Base-by-base conservation (phyloP, 2,888 invertebrate species). In the Ethmia dodecea region DNA sequence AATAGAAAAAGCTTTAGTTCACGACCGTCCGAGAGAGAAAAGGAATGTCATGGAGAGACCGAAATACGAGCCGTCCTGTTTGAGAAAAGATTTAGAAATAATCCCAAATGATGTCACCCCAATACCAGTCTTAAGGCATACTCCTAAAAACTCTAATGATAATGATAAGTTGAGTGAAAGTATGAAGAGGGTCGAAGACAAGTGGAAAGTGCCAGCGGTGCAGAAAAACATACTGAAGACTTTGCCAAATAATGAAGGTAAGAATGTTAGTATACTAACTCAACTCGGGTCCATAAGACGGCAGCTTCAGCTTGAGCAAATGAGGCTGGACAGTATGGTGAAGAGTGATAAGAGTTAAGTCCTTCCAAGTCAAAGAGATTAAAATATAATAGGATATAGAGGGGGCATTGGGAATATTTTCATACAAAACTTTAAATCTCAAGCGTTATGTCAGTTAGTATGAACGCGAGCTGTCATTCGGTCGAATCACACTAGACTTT, bases 251-350 rank as follows among this genome's bases (percentile, higher is more conserved):
- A 75, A 74, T 2, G 83, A 87, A 28, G 88, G 88, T 9, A 83
- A 80, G 42, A 81, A 73, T 49, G 78, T 89, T 34, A 84, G 64
- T 47, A 90, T 92, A 38, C 53, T 92, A 42, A 92, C 92, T 0
- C 92, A 92, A 57, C 64, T 92, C 22, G 92, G 92, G 1, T 91
- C 92, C 9, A 91, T 92, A 37, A 66, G 91, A 25, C 79, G 90
- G 49, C 92, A 92, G 50, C 54, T 92, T 50, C 92, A 92, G 47
- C 73, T 90, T 27, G 91, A 92, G 38, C 90, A 91, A 58, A 58
- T 92, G 38, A 87, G 88, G 47, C 67, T 90, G 45, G 89, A 91
- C 64, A 80, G 77, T 52, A 67, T 74, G 72, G 22, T 62, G 26
- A 43, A 52, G 1, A 73, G 68, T 38, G 58, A 60, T 12, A 61